phyloP scores from a whole-genome alignment of 2,113 vertebrate species.

The Lampris megalopsis region DNA sequence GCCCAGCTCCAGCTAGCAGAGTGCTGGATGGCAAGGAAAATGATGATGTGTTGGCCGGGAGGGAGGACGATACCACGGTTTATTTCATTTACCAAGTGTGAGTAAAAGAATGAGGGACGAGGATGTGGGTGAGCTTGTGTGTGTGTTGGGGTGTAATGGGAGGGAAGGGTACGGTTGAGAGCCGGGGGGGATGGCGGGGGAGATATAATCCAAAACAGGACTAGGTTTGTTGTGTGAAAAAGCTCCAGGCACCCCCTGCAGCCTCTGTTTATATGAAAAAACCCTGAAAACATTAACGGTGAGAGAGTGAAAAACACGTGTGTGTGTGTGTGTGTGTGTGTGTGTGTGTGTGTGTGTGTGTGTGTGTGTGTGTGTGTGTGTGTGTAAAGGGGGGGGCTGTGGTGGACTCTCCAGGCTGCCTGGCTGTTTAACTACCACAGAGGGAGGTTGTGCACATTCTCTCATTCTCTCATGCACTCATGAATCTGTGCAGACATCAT shows the following conservation, averaged over 20 bases:
- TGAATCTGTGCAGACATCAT: too few relatives aligned
- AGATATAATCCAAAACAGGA: slow-evolving; percentile 72
- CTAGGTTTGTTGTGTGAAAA: slow-evolving; percentile 62
- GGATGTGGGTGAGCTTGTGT: slow-evolving; percentile 1
- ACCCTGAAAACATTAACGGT: slow-evolving; percentile 50
- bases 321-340: background rate
- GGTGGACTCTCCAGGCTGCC: slow-evolving; percentile 24
- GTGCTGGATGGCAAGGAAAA: too few relatives aligned
- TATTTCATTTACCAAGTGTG: slow-evolving; percentile 33
- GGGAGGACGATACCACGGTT: slow-evolving; percentile 20
- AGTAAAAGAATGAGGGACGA: slow-evolving; percentile 33
- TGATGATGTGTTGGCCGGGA: background rate
- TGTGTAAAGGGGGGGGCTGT: background rate
- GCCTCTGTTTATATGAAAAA: slow-evolving; percentile 63
- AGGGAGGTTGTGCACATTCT: background rate
- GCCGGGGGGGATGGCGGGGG: slow-evolving; percentile 9
- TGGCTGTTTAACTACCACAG: slow-evolving; percentile 20
- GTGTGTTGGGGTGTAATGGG: background rate
- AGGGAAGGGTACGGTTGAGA: slow-evolving; percentile 14
- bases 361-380: slow-evolving; percentile 11
- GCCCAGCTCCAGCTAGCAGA: background rate
- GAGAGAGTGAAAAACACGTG: slow-evolving; percentile 29
- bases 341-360: background rate
- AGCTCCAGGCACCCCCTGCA: slow-evolving; percentile 56
- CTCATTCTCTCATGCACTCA: too few relatives aligned